A percentile compares a stretch with the other conserved stretches of the same genome.
Conservation (phyloP, 2,888 invertebrate genomes). For the Metellina segmentata region DNA sequence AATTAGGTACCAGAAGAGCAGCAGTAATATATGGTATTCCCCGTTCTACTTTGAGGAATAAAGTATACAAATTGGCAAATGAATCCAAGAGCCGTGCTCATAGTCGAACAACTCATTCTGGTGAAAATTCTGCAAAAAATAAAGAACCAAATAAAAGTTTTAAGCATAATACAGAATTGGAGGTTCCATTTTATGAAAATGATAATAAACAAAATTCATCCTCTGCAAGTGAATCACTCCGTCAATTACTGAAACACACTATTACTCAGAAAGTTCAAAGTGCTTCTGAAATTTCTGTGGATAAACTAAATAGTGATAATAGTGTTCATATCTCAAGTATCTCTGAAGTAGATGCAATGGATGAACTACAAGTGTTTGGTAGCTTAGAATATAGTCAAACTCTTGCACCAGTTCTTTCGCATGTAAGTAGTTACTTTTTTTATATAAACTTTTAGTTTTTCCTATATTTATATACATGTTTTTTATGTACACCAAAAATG, state of each 20-base stretch:
- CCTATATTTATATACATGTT: neutral
- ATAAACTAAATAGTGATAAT: slow-evolving; percentile 39
- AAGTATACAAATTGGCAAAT: slow-evolving; percentile 84
- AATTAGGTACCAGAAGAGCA: slow-evolving; percentile 94
- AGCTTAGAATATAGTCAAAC: slow-evolving; percentile 77
- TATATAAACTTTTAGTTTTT: neutral
- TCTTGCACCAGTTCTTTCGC: slow-evolving; percentile 77
- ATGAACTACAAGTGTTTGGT: slow-evolving; percentile 72
- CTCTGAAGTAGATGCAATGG: slow-evolving; percentile 65
- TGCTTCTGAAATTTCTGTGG: slow-evolving; percentile 41
- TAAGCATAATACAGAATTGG: slow-evolving; percentile 41
- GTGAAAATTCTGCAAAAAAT: slow-evolving; percentile 33
- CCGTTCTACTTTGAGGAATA: slow-evolving; percentile 96
- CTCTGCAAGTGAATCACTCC: slow-evolving; percentile 78
- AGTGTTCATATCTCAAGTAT: slow-evolving; percentile 27
- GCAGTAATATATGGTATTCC: slow-evolving; percentile 98
- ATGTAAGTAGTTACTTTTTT: slow-evolving; percentile 66
- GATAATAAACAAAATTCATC: slow-evolving; percentile 60
- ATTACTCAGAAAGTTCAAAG: slow-evolving; percentile 78
- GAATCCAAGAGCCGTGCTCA: slow-evolving; percentile 73
- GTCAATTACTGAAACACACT: slow-evolving; percentile 78
- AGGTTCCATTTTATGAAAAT: slow-evolving; percentile 44
- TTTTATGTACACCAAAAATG: neutral
- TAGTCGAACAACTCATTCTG: slow-evolving; percentile 29
- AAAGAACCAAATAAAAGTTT: slow-evolving; percentile 59